A percentile compares a stretch with the other conserved stretches of the same genome.
phyloP scores from a whole-genome alignment of 2,113 vertebrate species.

The Zingel zingel region DNA sequence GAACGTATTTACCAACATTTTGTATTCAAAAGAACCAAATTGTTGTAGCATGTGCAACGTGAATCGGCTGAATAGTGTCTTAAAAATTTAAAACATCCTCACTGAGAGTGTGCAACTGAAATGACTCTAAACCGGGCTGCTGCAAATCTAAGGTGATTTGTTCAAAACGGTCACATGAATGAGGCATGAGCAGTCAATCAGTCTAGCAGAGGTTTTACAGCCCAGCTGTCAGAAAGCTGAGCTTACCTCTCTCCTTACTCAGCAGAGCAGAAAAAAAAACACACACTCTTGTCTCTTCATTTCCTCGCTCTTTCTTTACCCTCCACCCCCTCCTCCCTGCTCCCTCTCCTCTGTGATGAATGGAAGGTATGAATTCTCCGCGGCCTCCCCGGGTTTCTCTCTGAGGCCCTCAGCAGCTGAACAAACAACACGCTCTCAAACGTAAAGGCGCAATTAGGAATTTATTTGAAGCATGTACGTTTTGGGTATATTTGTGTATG shows the following conservation, averaged over 20 bases:
- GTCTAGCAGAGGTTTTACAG: conserved; percentile 64
- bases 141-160: conserved; percentile 30
- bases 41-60: background rate
- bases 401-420: conserved; percentile 84
- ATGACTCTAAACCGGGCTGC: background rate
- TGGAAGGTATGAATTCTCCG: conserved; percentile 85
- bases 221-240: conserved; percentile 75
- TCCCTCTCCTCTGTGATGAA: conserved; percentile 76
- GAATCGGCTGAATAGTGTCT: background rate
- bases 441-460: conserved; percentile 77
- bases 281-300: conserved; percentile 75
- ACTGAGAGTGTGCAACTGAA: background rate
- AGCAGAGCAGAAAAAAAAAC: conserved; percentile 72
- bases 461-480: conserved; percentile 73
- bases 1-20: background rate
- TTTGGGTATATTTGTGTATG: conserved; percentile 68
- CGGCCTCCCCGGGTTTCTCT: conserved; percentile 82
- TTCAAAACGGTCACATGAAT: conserved; percentile 36
- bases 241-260: conserved; percentile 77
- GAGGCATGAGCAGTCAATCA: conserved; percentile 60
- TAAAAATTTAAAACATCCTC: background rate
- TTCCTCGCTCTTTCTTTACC: conserved; percentile 74
- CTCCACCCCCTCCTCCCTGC: conserved; percentile 22
- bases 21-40: background rate
- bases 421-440: conserved; percentile 81